Base-by-base conservation (phyloP, 1,140 invertebrate species). In the Metopolophium dirhodum region DNA sequence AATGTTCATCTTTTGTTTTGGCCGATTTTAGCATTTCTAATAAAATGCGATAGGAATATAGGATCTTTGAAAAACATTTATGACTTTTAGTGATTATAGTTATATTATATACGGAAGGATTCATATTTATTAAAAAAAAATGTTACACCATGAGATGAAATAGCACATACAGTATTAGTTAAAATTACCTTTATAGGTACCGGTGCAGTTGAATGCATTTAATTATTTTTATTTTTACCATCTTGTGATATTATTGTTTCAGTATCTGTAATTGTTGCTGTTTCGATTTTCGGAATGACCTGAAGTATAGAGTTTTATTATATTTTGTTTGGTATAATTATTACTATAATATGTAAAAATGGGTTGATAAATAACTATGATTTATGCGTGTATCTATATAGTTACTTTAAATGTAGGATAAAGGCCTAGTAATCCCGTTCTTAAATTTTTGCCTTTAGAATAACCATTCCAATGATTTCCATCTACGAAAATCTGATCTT, bases 381-480 rank as follows among this genome's bases (percentile, higher is more conserved):
- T 77, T 77, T 77, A n/a, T 30, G 14, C 61, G 14, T 77, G 30
- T n/a, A 77, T 68, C 26, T 68, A 30, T 51, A 51, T 47, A 77
- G 14, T 77, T 77, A 94, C 96, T 95, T 98, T 98, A 94, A 97
- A 98, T 88, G 97, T 97, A 11, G 98, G 98, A 95, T 97, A 98
- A 0, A 98, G 95, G 49, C 97, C 98, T 45, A 96, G 96, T 95
- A 97, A 96, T 94, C 98, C 97, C 77, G 98, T 98, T 94, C 97
- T 96, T 51, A 96, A 96, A 95, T 99, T 99, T 90, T 97, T 96
- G 30, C 98, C 98, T 94, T 97, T 97, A 1, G 98, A 99, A 95
- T 97, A 99, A 90, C 99, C 99, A 95, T 99, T 97, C 99, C 99
- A 99, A 95, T 99, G 99, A 95, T 99, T 99, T 22, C 99, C 99